These are phyloP conservation scores for Poecilia picta DNA, from an alignment of 2,797 vertebrate species.

Conservation along the genomic window DNA sequence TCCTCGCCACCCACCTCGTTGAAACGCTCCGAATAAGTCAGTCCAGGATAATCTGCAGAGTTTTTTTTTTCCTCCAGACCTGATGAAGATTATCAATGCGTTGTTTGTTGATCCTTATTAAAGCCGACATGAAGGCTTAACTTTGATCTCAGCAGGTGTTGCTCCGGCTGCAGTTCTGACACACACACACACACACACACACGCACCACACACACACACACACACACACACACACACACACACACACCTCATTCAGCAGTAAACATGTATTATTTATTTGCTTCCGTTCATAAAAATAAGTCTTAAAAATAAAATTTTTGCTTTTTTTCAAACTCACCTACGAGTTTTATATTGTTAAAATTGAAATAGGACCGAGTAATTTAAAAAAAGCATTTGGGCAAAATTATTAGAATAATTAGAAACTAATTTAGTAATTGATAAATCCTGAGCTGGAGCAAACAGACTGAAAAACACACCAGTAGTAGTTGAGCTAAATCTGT, in stretches of 20 bases:
- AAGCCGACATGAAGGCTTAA: slow-evolving; percentile 6
- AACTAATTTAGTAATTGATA: too few relatives aligned
- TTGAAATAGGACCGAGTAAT: background rate
- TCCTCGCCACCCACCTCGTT: background rate
- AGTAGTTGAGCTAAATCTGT: too few relatives aligned
- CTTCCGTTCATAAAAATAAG: too few relatives aligned
- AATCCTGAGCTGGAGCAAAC: too few relatives aligned
- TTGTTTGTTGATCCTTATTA: slow-evolving; percentile 6
- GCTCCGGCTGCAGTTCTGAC: background rate
- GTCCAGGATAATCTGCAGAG: background rate
- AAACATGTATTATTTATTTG: background rate
- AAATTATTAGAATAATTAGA: too few relatives aligned
- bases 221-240: background rate
- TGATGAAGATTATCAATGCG: background rate
- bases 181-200: background rate
- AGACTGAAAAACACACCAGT: too few relatives aligned
- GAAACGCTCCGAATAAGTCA: background rate
- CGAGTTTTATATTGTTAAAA: background rate
- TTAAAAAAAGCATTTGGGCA: background rate
- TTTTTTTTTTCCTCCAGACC: background rate
- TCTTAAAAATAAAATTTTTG: too few relatives aligned
- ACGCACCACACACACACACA: background rate
- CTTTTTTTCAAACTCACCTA: too few relatives aligned
- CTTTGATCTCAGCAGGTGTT: slow-evolving; percentile 26
- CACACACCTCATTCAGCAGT: background rate